Percentiles rank a stretch among this genome's conserved stretches.
Conservation (phyloP, 2,888 invertebrate species). For the Euplagia quadripunctaria region DNA sequence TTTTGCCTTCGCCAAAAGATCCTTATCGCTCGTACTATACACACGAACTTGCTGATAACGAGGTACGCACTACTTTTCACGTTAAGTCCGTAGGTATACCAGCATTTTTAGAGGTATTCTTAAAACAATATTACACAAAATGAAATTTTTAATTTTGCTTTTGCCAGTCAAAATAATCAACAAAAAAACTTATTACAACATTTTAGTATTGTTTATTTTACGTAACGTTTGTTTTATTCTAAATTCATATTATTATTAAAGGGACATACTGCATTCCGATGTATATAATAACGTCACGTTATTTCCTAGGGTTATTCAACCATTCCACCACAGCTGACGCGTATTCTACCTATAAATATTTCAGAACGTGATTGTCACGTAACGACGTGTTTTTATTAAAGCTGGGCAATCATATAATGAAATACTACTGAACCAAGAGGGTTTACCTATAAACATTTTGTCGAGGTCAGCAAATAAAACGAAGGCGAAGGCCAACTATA, state of each 20-base stretch:
- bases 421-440: constrained; percentile 10
- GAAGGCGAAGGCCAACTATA: constrained; percentile 20
- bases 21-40: not conserved
- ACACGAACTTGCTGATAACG: not conserved
- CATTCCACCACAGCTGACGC: constrained; percentile 57
- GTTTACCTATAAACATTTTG: constrained; percentile 10
- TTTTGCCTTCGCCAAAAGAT: not conserved
- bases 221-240: constrained; percentile 31
- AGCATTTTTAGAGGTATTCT: not conserved
- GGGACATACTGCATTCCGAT: constrained; percentile 25
- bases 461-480: constrained; percentile 31
- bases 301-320: constrained; percentile 76
- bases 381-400: constrained; percentile 44
- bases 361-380: constrained; percentile 46
- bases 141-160: constrained; percentile 3
- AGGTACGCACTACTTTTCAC: not conserved
- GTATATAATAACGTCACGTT: constrained; percentile 43
- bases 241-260: constrained; percentile 43
- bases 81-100: not conserved
- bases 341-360: constrained; percentile 59
- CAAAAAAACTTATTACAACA: constrained; percentile 16
- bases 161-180: constrained; percentile 34
- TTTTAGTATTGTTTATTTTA: constrained; percentile 19
- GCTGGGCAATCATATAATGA: constrained; percentile 20
- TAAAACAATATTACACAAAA: not conserved